Conservation (phyloP, 2,113 vertebrate genomes). For the Chlorocebus sabaeus region DNA sequence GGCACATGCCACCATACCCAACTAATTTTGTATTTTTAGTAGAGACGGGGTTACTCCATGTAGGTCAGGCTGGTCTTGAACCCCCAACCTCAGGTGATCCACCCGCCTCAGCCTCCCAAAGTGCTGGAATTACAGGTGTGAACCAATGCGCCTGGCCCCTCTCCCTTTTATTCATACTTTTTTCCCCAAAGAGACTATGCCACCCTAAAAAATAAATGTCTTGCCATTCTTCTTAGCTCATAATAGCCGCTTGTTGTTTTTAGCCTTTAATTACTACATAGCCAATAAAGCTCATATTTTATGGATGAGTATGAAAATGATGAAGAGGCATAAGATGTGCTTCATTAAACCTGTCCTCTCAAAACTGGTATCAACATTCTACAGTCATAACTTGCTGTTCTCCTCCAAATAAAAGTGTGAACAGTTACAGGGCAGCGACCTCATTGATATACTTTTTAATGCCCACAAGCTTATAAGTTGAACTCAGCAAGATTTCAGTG, state of each 20-base stretch:
- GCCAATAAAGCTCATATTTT: constrained; percentile 13
- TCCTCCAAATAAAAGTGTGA: neutral
- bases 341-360: constrained; percentile 7
- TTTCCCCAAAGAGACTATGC: neutral
- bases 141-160: no score
- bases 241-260: constrained; percentile 12
- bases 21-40: no score
- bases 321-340: neutral
- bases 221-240: constrained; percentile 9
- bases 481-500: constrained; percentile 17
- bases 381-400: neutral
- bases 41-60: no score
- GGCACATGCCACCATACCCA: no score
- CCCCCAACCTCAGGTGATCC: no score
- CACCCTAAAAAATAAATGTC: neutral
- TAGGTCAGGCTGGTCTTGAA: no score
- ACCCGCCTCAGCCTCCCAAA: no score
- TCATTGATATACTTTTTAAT: neutral
- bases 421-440: neutral
- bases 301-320: constrained; percentile 21
- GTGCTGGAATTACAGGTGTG: no score
- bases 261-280: constrained; percentile 16
- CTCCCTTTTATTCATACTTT: neutral
- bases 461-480: neutral
- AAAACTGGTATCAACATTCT: neutral